These are phyloP conservation scores for Alsophila aescularia DNA, from an alignment of 2,888 invertebrate species.

Conservation along the genomic window DNA sequence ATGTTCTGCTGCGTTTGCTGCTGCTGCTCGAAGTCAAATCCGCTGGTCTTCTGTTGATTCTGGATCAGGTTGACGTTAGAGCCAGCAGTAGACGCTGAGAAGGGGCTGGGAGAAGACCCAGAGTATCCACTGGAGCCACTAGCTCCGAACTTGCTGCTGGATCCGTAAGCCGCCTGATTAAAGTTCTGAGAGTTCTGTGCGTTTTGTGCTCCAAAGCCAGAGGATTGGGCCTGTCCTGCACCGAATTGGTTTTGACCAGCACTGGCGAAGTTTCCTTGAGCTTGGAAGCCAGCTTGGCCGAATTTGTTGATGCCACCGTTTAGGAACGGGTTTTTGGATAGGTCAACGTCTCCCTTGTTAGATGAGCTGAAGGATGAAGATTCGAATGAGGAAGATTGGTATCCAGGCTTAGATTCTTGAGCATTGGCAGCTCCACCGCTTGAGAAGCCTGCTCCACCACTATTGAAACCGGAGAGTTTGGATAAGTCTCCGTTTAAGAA, in stretches of 20 bases:
- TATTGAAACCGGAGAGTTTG: constrained; percentile 42
- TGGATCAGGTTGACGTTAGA: constrained; percentile 69
- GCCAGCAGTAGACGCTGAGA: constrained; percentile 59
- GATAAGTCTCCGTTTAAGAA: constrained; percentile 66
- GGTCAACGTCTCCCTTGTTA: constrained; percentile 60
- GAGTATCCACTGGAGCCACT: constrained; percentile 53
- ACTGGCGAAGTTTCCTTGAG: constrained; percentile 23
- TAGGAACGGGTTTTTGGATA: constrained; percentile 67
- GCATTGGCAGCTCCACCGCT: constrained; percentile 30
- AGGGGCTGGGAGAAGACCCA: constrained; percentile 72
- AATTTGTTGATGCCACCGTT: constrained; percentile 38
- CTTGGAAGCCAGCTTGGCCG: constrained; percentile 32
- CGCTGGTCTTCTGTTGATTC: constrained; percentile 60
- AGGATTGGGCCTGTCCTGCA: constrained; percentile 13
- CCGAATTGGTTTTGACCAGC: constrained; percentile 12
- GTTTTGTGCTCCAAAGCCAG: constrained; percentile 34
- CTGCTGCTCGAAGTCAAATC: constrained; percentile 65
- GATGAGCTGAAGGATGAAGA: constrained; percentile 59
- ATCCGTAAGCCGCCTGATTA: constrained; percentile 35
- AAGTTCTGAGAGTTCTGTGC: constrained; percentile 28
- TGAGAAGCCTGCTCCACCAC: constrained; percentile 33
- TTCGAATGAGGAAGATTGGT: constrained; percentile 58
- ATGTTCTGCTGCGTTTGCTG: constrained; percentile 68
- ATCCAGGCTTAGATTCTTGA: constrained; percentile 38
- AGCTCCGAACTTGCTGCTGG: constrained; percentile 50